Percentiles rank a stretch among this genome's conserved stretches.
These are phyloP conservation scores for Pollenia amentaria DNA, from an alignment of 2,888 invertebrate genomes.

Conservation along the genomic window DNA sequence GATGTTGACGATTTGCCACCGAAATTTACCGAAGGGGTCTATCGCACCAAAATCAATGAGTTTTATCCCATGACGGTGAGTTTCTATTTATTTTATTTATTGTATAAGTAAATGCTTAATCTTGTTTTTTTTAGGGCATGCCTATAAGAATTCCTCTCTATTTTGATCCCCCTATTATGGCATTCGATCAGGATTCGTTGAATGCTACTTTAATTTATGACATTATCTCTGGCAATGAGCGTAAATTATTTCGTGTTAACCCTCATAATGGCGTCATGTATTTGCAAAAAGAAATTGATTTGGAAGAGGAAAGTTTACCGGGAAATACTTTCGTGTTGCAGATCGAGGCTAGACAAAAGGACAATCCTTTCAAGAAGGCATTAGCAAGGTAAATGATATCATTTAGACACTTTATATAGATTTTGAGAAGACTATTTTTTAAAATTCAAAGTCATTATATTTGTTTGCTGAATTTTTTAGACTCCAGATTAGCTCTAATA, in stretches of 20 bases:
- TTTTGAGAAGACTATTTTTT: background rate
- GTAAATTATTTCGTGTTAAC: conserved; percentile 90
- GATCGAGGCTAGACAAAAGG: conserved; percentile 91
- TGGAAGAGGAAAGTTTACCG: conserved; percentile 90
- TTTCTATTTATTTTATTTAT: background rate
- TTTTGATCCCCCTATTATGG: conserved; percentile 90
- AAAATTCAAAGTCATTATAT: too few species aligned
- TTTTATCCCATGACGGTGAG: conserved; percentile 92
- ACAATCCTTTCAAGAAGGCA: conserved; percentile 91
- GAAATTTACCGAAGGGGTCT: conserved; percentile 92
- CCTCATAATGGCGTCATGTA: conserved; percentile 90
- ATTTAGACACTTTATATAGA: background rate
- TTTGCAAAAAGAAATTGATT: conserved; percentile 91
- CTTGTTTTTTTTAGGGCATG: conserved; percentile 86
- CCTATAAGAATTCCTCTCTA: conserved; percentile 89
- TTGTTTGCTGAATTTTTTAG: too few species aligned
- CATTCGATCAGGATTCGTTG: conserved; percentile 93
- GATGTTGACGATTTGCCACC: conserved; percentile 94
- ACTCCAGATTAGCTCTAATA: too few species aligned
- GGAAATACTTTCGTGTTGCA: conserved; percentile 91
- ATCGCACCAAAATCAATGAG: conserved; percentile 92
- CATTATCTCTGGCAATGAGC: conserved; percentile 92
- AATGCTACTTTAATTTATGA: conserved; percentile 91
- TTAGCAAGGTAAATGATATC: conserved; percentile 85
- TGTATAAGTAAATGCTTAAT: background rate